Base-by-base conservation (phyloP, 1,140 invertebrate genomes). In the Chrysopa pallens region DNA sequence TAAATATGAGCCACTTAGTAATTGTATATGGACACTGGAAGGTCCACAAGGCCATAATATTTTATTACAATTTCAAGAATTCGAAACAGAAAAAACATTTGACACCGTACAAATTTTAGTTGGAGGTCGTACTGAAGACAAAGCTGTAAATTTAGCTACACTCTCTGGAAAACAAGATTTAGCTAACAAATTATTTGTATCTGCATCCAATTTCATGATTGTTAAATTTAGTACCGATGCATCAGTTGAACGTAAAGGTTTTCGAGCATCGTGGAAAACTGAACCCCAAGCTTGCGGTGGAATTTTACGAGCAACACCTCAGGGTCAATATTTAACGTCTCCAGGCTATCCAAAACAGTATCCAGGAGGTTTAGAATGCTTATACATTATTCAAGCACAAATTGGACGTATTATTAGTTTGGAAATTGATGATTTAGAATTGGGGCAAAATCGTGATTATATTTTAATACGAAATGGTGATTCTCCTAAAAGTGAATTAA, bases 1-100 rank as follows among this genome's bases (percentile, higher is more conserved):
- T 51, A 88, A 89, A 55, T 96, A 97, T 59, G 73, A 75, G 42
- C 72, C 88, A 3, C 74, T 93, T 40, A 79, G 80, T 42, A 88
- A 94, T 55, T 97, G 92, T 61, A 92, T 92, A 64, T 97, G 93
- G 92, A 94, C 91, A 1, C 66, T 98, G 38, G 92, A 97, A 68
- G 91, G 89, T 23, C 91, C 91, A 5, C 78, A 94, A 62, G 92
- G 92, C 35, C 87, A 92, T 59, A 91, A 90, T 52, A 90, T 95
- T 46, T 73, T 91, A 29, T 66, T 94, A 42, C 77, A 80, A 65
- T 93, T 97, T 63, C 88, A 89, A 71, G 86, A 93, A 66, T 96
- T 98, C 62, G 90, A 93, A 58, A 97, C 92, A 5, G 93, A 97
- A 65, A 86, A 91, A 59, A 83, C 85, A 51, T 91, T 92, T 54